phyloP scores from a whole-genome alignment of 2,888 invertebrate species.

The Serripes groenlandicus region DNA sequence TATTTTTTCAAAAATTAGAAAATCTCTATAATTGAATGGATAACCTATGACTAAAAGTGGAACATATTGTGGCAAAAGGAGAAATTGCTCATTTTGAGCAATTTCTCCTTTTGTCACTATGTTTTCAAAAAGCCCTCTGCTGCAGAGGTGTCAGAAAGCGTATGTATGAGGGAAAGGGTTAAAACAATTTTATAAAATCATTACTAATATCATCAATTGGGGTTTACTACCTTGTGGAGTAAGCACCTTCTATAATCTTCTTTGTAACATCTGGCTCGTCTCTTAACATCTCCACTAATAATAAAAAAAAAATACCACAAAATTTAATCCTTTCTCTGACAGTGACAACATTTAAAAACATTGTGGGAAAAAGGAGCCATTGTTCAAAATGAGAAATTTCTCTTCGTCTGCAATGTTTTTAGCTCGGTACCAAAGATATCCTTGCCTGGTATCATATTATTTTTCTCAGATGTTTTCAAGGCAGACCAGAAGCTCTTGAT shows the following conservation, averaged over 20 bases:
- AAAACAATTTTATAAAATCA: too few relatives aligned
- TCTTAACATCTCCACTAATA: constrained; percentile 70
- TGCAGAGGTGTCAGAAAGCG: too few relatives aligned
- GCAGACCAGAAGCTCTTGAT: neutral
- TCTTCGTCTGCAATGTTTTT: neutral
- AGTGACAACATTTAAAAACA: neutral
- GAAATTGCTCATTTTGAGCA: too few relatives aligned
- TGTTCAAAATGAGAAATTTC: neutral
- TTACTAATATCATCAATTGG: too few relatives aligned
- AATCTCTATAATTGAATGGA: too few relatives aligned
- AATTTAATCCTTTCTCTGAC: neutral
- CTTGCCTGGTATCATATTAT: too few relatives aligned
- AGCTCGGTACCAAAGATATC: neutral
- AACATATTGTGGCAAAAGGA: too few relatives aligned
- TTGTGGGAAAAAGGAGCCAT: neutral
- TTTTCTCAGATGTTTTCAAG: neutral
- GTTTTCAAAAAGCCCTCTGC: too few relatives aligned
- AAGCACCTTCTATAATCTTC: constrained; percentile 10
- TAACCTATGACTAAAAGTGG: too few relatives aligned
- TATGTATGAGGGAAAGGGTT: too few relatives aligned
- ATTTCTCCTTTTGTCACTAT: too few relatives aligned
- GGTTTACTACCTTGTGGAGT: constrained; percentile 17
- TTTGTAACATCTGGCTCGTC: constrained; percentile 47
- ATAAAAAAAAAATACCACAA: neutral
- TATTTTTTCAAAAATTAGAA: too few relatives aligned